phyloP scores from a whole-genome alignment of 2,113 vertebrate species.

The Epinephelus lanceolatus region DNA sequence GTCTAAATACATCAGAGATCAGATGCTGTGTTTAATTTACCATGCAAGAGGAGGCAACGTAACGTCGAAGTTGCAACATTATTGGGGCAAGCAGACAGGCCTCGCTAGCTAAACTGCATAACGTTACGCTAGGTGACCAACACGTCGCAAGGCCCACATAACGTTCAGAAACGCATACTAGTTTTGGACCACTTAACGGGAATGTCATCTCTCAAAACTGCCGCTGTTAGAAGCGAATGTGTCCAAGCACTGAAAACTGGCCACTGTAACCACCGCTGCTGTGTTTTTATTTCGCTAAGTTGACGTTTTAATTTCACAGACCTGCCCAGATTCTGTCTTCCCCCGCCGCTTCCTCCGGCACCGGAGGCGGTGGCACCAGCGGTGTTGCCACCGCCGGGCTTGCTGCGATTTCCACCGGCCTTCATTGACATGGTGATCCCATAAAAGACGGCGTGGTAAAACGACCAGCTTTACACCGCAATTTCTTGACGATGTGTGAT shows the following conservation, averaged over 20 bases:
- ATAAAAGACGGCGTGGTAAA: conserved; percentile 85
- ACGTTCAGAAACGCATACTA: conserved; percentile 45
- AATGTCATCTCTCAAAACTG: conserved; percentile 72
- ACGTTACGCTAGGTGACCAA: conserved; percentile 53
- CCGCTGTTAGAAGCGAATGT: background rate
- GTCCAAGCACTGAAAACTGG: background rate
- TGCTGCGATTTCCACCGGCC: conserved; percentile 88
- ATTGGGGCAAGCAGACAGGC: conserved; percentile 56
- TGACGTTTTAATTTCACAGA: conserved; percentile 78
- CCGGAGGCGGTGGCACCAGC: conserved; percentile 84
- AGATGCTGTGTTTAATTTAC: background rate
- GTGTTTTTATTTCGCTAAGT: conserved; percentile 50
- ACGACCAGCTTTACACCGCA: conserved; percentile 67
- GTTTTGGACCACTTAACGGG: conserved; percentile 48
- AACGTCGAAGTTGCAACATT: conserved; percentile 58
- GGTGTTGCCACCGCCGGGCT: conserved; percentile 84
- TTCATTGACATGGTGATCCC: conserved; percentile 94
- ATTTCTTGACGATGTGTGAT: conserved; percentile 53
- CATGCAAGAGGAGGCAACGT: conserved; percentile 22
- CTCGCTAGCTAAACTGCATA: conserved; percentile 64
- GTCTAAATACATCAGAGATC: background rate
- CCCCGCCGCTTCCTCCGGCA: conserved; percentile 85
- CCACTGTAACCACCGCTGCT: rapidly evolving
- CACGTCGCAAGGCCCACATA: conserved; percentile 74
- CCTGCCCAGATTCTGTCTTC: conserved; percentile 91